Evolutionary conservation across 2,113 vertebrate genomes (phyloP).

Genomic region (Edolisoma coerulescens): DNA sequence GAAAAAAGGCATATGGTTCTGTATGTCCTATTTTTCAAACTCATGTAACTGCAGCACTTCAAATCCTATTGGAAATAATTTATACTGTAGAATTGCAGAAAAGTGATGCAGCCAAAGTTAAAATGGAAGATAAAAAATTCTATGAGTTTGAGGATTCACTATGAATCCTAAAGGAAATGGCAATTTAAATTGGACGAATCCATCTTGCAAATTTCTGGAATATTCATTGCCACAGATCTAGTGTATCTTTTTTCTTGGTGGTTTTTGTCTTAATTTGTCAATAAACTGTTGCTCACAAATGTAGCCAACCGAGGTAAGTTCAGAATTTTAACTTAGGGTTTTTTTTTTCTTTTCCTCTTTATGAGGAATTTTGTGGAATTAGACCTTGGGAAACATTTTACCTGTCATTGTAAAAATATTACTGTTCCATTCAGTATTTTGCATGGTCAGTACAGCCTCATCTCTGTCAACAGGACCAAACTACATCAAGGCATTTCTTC

Average conservation of each 20-base stretch:
- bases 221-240: conserved; percentile 2
- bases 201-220: conserved; percentile 32
- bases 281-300: conserved; percentile 6
- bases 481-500: background rate
- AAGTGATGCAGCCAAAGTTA: background rate
- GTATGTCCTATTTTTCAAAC: background rate
- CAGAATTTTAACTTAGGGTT: background rate
- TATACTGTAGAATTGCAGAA: background rate
- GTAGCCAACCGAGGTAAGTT: background rate
- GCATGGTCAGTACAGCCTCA: background rate
- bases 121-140: background rate
- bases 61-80: background rate
- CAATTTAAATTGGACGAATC: background rate
- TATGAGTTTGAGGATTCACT: background rate
- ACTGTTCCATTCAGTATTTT: conserved; percentile 3
- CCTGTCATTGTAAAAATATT: background rate
- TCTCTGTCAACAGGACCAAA: background rate
- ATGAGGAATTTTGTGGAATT: conserved; percentile 18
- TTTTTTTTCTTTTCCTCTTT: background rate
- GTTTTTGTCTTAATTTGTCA: background rate
- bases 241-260: background rate
- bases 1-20: background rate
- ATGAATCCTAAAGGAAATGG: background rate
- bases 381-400: conserved; percentile 38
- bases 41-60: background rate